These are phyloP conservation scores for Lethocerus indicus DNA, from an alignment of 1,140 invertebrate species.

Conservation along the genomic window DNA sequence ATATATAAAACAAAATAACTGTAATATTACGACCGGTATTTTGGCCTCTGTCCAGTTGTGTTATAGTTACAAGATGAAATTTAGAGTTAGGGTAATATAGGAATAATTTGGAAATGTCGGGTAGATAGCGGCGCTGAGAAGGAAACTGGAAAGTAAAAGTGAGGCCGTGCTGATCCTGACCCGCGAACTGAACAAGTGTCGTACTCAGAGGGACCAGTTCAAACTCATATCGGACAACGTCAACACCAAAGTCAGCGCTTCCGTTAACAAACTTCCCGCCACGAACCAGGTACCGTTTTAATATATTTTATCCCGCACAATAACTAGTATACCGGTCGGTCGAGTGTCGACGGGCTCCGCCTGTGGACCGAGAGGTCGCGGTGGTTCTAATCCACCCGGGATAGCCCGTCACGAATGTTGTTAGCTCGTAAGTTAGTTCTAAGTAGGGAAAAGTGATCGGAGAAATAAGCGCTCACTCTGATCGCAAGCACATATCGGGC, in stretches of 20 bases:
- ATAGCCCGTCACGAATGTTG: no score
- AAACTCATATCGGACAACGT: neutral
- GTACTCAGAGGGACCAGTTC: slow-evolving; percentile 44
- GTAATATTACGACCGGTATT: neutral
- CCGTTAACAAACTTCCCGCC: neutral
- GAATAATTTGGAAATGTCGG: neutral
- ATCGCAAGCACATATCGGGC: no score
- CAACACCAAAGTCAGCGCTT: neutral
- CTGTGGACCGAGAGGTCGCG: neutral
- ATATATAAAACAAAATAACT: neutral
- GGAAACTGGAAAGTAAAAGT: slow-evolving; percentile 62
- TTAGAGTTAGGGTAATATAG: neutral
- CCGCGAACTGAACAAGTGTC: slow-evolving; percentile 59
- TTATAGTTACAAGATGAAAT: neutral
- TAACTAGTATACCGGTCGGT: neutral
- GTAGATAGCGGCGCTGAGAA: slow-evolving; percentile 37
- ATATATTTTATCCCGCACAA: neutral
- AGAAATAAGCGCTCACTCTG: no score
- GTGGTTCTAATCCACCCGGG: no score
- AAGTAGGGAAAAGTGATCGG: no score
- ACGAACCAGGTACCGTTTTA: neutral
- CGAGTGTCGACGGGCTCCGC: neutral
- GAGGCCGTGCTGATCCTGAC: slow-evolving; percentile 59
- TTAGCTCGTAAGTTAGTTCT: no score
- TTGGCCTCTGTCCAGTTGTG: neutral